Evolutionary conservation across 2,113 vertebrate species (phyloP).

Genomic region (Indicator indicator): DNA sequence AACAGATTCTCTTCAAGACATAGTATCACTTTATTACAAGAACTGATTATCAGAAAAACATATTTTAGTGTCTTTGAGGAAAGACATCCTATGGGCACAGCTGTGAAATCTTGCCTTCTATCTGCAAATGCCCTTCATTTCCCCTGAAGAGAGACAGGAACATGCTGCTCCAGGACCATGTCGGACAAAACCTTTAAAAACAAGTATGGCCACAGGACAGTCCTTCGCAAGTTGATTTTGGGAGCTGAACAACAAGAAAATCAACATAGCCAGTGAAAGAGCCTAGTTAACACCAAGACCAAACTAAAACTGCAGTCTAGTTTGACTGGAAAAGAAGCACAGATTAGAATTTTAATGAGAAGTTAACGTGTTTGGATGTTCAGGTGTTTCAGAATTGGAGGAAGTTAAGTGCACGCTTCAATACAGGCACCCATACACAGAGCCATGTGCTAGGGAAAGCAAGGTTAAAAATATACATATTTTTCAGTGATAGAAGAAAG

Average conservation of each 20-base stretch:
- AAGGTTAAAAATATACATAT: neutral
- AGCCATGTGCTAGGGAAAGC: neutral
- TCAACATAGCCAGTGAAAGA: neutral
- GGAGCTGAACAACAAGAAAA: neutral
- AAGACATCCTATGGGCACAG: fast-evolving
- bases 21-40: neutral
- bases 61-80: neutral
- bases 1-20: neutral
- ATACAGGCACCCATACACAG: neutral
- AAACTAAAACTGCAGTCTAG: neutral
- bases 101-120: neutral
- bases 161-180: neutral
- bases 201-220: neutral
- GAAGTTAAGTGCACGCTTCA: neutral
- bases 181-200: neutral
- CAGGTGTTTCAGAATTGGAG: fast-evolving
- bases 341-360: neutral
- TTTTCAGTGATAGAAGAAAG: neutral
- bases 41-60: neutral
- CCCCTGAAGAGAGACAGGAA: neutral
- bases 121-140: neutral
- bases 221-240: neutral
- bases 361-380: neutral
- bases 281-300: neutral
- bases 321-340: neutral